Conservation (phyloP, 2,888 invertebrate genomes). For the Endotricha flammealis region DNA sequence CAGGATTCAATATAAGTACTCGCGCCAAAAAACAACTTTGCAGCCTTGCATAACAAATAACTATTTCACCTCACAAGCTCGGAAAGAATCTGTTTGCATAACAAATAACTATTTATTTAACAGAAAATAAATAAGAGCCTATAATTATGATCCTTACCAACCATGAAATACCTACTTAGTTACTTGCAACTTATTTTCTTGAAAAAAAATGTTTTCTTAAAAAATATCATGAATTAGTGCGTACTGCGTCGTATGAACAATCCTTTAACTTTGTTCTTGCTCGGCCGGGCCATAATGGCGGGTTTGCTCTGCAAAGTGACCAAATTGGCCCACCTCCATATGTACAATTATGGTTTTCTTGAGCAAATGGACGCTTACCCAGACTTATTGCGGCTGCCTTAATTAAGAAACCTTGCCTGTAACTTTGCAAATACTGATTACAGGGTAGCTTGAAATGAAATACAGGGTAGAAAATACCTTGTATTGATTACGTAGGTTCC, state of each 20-base stretch:
- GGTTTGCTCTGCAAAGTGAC: conserved; percentile 18
- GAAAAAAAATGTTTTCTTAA: background rate
- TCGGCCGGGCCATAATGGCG: conserved; percentile 11
- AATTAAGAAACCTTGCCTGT: conserved; percentile 9
- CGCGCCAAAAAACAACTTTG: too few species aligned
- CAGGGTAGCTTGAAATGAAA: conserved; percentile 1
- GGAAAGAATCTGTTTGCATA: too few species aligned
- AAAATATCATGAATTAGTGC: background rate
- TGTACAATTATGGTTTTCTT: conserved; percentile 10
- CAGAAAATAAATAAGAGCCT: too few species aligned
- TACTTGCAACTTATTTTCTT: background rate
- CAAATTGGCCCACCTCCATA: conserved; percentile 17
- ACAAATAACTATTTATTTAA: too few species aligned
- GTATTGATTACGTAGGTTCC: too few species aligned
- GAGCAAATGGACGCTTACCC: background rate
- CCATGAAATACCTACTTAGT: background rate
- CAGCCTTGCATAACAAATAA: too few species aligned
- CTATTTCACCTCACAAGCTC: too few species aligned
- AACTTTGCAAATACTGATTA: conserved; percentile 4
- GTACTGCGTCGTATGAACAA: background rate
- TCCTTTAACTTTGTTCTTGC: background rate
- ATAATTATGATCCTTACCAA: too few species aligned
- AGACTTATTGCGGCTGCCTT: conserved; percentile 2
- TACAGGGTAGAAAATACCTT: too few species aligned
- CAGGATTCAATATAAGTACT: too few species aligned